These are phyloP conservation scores for Brachionus plicatilis DNA, from an alignment of 1,140 invertebrate species.

Conservation along the genomic window DNA sequence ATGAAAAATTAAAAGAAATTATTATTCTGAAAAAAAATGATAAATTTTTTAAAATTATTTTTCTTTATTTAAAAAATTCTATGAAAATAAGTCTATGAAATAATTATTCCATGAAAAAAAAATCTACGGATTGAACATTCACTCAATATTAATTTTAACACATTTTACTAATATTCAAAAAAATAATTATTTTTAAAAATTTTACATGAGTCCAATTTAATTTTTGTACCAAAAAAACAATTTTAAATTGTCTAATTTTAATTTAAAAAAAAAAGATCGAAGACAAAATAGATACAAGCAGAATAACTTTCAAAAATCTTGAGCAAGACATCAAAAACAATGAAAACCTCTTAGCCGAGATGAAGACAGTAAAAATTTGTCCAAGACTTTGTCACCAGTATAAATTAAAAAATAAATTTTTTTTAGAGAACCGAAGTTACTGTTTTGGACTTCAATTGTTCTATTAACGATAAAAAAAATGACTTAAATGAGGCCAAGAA, in stretches of 20 bases:
- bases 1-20: too few relatives aligned
- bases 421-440: neutral
- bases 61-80: too few relatives aligned
- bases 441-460: neutral
- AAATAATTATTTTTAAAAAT: too few relatives aligned
- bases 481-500: neutral
- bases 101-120: too few relatives aligned
- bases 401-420: neutral
- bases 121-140: too few relatives aligned
- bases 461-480: neutral
- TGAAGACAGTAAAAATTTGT: neutral
- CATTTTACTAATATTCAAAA: too few relatives aligned
- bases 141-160: too few relatives aligned
- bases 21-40: too few relatives aligned
- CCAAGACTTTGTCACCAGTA: too few relatives aligned
- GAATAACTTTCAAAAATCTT: neutral
- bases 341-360: neutral
- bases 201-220: too few relatives aligned
- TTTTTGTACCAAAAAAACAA: neutral
- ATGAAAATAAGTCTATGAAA: too few relatives aligned
- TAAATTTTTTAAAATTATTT: too few relatives aligned
- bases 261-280: neutral
- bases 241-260: neutral
- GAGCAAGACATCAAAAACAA: conserved; percentile 22
- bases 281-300: conserved; percentile 4